Conservation (phyloP, 2,113 vertebrate genomes). For the Mixornis gularis region DNA sequence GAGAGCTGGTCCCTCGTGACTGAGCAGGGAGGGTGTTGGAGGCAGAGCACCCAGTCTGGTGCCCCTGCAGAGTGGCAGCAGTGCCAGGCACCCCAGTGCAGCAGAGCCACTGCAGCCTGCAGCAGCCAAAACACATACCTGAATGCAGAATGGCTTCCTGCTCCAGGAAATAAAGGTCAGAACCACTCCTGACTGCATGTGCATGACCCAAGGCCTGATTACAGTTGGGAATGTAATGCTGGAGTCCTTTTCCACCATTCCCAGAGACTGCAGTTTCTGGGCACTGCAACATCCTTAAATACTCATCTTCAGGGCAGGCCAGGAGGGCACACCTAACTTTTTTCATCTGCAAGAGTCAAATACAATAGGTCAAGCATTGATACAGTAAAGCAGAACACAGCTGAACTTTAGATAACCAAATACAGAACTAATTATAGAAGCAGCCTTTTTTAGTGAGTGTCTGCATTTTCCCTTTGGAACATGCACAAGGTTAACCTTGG, state of each 20-base stretch:
- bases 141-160: not conserved
- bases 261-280: not conserved
- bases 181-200: not conserved
- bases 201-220: not conserved
- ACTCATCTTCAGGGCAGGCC: not conserved
- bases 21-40: not conserved
- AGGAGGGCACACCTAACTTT: not conserved
- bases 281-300: not conserved
- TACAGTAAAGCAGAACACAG: not conserved
- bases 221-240: not conserved
- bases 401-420: not conserved
- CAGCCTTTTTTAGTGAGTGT: not conserved
- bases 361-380: not conserved
- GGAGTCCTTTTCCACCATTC: not conserved
- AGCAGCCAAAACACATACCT: not conserved
- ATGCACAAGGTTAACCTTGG: not conserved
- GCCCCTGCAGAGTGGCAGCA: not conserved
- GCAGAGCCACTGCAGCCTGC: not conserved
- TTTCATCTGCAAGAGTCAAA: not conserved
- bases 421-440: not conserved
- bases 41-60: not conserved
- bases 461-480: not conserved
- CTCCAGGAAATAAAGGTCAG: not conserved
- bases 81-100: not conserved
- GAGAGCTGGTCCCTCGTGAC: rapidly evolving